phyloP scores from a whole-genome alignment of 2,888 invertebrate genomes.

The Barypeithes pellucidus region DNA sequence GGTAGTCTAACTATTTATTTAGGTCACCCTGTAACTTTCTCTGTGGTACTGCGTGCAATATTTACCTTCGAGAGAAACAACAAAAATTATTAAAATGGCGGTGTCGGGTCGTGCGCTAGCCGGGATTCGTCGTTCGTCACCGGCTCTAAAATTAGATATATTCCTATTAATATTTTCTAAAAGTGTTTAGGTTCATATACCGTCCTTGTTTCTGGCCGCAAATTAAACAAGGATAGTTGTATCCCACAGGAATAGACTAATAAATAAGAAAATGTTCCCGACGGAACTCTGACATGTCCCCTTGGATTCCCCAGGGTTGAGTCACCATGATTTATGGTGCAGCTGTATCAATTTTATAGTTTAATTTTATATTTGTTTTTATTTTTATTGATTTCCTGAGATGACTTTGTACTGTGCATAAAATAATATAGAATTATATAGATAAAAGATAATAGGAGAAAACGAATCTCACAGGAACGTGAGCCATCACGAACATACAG shows the following conservation, averaged over 20 bases:
- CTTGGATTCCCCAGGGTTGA: conserved; percentile 31
- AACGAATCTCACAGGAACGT: too few relatives aligned
- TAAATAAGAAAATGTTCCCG: not conserved
- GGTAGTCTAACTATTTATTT: conserved; percentile 7
- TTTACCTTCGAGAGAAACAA: conserved; percentile 32
- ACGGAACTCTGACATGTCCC: conserved; percentile 19
- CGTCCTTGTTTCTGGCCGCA: not conserved
- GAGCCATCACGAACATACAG: too few relatives aligned
- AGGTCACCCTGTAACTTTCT: conserved; percentile 17
- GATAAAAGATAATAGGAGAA: not conserved
- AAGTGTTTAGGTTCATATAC: not conserved
- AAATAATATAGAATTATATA: too few relatives aligned
- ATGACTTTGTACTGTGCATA: not conserved
- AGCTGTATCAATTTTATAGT: conserved; percentile 29
- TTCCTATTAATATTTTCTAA: not conserved
- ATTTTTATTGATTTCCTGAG: conserved; percentile 23
- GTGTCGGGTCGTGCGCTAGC: conserved; percentile 25
- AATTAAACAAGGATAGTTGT: not conserved
- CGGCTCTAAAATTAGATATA: not conserved
- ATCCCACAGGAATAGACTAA: not conserved
- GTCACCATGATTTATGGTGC: conserved; percentile 27
- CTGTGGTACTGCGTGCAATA: conserved; percentile 25
- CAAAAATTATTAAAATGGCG: conserved; percentile 34
- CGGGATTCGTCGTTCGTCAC: conserved; percentile 19
- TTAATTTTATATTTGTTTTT: conserved; percentile 6